phyloP scores from a whole-genome alignment of 1,140 invertebrate species.

The Calycopis cecrops region DNA sequence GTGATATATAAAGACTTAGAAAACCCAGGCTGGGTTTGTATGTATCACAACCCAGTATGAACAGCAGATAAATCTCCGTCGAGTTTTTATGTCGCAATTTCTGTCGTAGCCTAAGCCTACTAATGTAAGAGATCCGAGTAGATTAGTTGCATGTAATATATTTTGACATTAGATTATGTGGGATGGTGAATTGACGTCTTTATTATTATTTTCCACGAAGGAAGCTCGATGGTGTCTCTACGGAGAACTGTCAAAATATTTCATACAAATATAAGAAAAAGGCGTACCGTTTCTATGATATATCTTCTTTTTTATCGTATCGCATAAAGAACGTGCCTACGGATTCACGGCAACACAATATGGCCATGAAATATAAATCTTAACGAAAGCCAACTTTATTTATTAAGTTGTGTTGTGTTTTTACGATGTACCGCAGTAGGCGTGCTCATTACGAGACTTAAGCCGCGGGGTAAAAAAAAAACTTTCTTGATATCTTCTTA shows the following conservation, averaged over 20 bases:
- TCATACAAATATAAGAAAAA: slow-evolving; percentile 51
- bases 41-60: no score
- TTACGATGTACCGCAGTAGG: slow-evolving; percentile 61
- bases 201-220: slow-evolving; percentile 46
- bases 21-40: no score
- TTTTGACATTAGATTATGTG: slow-evolving; percentile 1
- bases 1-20: no score
- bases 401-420: slow-evolving; percentile 72
- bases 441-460: slow-evolving; percentile 50
- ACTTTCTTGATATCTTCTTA: slow-evolving; percentile 63
- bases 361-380: slow-evolving; percentile 63
- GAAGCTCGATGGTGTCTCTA: slow-evolving; percentile 44
- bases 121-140: not conserved
- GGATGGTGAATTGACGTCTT: slow-evolving; percentile 26
- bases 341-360: slow-evolving; percentile 42
- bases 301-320: slow-evolving; percentile 61
- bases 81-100: no score
- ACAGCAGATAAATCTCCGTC: no score
- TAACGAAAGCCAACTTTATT: slow-evolving; percentile 66
- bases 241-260: slow-evolving; percentile 70
- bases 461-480: slow-evolving; percentile 59
- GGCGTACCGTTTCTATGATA: slow-evolving; percentile 47
- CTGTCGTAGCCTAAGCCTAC: not conserved
- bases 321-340: slow-evolving; percentile 9
- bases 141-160: slow-evolving; percentile 3